Evolutionary conservation across 2,888 invertebrate species (phyloP), one percentile per base, ranked within the genome.

Genomic region (Philopedon plagiatum): DNA sequence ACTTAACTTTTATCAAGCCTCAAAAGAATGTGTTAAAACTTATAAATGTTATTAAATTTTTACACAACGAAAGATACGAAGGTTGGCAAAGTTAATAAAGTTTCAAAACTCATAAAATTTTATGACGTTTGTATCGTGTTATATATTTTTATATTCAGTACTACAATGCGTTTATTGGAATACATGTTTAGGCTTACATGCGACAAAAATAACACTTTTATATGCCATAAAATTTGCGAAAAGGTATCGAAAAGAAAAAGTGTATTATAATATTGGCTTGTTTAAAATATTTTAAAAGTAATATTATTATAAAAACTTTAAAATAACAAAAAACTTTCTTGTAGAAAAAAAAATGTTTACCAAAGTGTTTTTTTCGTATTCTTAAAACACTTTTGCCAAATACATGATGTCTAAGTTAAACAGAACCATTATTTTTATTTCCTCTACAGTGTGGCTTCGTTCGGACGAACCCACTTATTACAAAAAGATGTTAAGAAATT

Each of bases 131-230:
- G 39, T 15, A 39, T 39, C 39, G 39, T 15, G 44, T 44, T 46
- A 46, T 21, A 46, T 46, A 46, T 46, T 46, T 46, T 46, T 46
- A 46, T 46, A 46, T 46, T 46, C 46, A 46, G 23, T 46, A 19
- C 46, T 23, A 46, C 46, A 46, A 46, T 46, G 46, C 46, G n/a
- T 46, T 46, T 46, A 46, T 46, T 46, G 46, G 46, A 11, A 46
- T 11, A 46, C 21, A 46, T 23, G 23, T 46, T 46, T 46, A 46
- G 46, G 21, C 46, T 46, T 46, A 46, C 23, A 46, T 21, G 46
- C 46, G 46, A 46, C 46, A 46, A 46, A 46, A 46, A 46, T 8
- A 44, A n/a, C n/a, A n/a, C n/a, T 26, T 46, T 46, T 46, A 46
- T 46, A 19, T n/a, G 23, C 21, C 21, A 46, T 46, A 46, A 46